Evolutionary conservation across 2,888 invertebrate genomes (phyloP).

Genomic region (Microctonus brassicae): DNA sequence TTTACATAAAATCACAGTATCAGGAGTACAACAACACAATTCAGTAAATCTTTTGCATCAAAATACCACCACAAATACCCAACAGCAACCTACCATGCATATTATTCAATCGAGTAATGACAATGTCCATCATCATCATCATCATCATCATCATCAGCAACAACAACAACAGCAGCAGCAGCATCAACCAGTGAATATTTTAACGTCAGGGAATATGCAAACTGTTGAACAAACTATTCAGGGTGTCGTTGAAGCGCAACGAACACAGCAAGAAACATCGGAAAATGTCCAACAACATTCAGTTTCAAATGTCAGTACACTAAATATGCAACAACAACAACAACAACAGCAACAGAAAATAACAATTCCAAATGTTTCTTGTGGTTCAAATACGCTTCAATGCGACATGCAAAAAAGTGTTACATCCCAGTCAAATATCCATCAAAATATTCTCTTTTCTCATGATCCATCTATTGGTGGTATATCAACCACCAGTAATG

Average conservation of each 20-base stretch:
- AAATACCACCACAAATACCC: constrained; percentile 49
- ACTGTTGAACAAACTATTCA: constrained; percentile 50
- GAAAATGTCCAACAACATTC: constrained; percentile 53
- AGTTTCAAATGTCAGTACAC: constrained; percentile 40
- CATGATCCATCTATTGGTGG: constrained; percentile 49
- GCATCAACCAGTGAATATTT: constrained; percentile 31
- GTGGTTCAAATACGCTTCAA: constrained; percentile 44
- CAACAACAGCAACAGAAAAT: constrained; percentile 49
- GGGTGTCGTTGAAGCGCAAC: constrained; percentile 42
- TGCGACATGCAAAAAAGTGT: constrained; percentile 49
- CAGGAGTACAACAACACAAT: constrained; percentile 53
- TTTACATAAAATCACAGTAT: constrained; percentile 55
- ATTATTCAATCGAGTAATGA: constrained; percentile 45
- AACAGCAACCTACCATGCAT: constrained; percentile 53
- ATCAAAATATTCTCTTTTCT: constrained; percentile 62
- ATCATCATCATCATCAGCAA: constrained; percentile 44
- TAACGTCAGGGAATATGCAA: constrained; percentile 36
- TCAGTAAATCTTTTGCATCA: constrained; percentile 58
- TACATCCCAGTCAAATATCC: constrained; percentile 7
- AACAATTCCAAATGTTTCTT: constrained; percentile 38
- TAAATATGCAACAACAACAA: constrained; percentile 52
- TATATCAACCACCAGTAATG: constrained; percentile 43
- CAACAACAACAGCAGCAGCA: constrained; percentile 32
- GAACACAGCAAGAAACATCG: constrained; percentile 40
- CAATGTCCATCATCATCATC: constrained; percentile 47